Evolutionary conservation across 2,888 invertebrate species (phyloP).

Genomic region (Ochropleura leucogaster): DNA sequence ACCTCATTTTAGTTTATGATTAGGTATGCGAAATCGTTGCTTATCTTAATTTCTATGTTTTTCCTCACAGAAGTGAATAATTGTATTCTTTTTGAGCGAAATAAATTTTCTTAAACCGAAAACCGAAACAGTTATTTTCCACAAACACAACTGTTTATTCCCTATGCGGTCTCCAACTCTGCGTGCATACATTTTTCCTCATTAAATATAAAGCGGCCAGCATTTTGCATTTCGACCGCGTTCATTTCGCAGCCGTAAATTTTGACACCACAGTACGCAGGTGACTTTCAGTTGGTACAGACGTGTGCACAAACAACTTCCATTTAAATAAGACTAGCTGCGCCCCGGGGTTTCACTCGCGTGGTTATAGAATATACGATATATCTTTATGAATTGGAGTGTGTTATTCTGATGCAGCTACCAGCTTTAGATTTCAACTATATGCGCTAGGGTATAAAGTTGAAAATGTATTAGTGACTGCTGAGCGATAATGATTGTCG

Average conservation of each 20-base stretch:
- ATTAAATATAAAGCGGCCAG: constrained; percentile 42
- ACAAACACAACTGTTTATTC: constrained; percentile 39
- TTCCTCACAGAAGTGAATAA: neutral
- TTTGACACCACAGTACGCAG: constrained; percentile 50
- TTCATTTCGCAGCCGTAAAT: constrained; percentile 44
- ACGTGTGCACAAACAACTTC: neutral
- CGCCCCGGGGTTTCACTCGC: too few relatives aligned
- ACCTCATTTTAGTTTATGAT: neutral
- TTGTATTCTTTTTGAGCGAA: neutral
- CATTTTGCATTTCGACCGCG: constrained; percentile 56
- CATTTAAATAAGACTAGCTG: neutral
- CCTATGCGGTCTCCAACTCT: constrained; percentile 42
- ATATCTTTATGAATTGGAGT: too few relatives aligned
- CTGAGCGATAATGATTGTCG: too few relatives aligned
- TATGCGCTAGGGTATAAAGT: too few relatives aligned
- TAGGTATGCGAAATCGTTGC: neutral
- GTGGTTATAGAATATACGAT: too few relatives aligned
- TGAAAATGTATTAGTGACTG: too few relatives aligned
- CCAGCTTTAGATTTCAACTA: too few relatives aligned
- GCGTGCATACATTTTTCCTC: constrained; percentile 49
- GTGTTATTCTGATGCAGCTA: too few relatives aligned
- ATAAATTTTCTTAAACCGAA: too few relatives aligned
- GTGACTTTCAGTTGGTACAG: constrained; percentile 32
- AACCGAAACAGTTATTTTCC: neutral
- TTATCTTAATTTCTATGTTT: neutral